Percentiles rank a stretch among this genome's conserved stretches.
Evolutionary conservation across 2,113 vertebrate genomes (phyloP).

Genomic region (Chaetodon auriga): DNA sequence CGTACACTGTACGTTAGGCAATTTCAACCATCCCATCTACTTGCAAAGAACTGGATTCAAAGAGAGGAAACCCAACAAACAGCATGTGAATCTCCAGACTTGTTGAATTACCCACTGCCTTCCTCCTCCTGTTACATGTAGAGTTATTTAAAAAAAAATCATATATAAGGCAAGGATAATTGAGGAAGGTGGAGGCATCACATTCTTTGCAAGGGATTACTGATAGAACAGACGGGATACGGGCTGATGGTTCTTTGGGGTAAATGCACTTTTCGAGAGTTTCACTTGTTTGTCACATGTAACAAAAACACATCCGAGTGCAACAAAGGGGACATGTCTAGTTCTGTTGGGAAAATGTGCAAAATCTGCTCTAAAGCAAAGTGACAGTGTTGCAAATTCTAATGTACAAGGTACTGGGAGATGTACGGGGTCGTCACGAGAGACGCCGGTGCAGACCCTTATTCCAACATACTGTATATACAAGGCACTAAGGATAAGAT

Average conservation of each 20-base stretch:
- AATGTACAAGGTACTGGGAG: constrained; percentile 82
- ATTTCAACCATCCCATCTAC: constrained; percentile 67
- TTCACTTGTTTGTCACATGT: constrained; percentile 66
- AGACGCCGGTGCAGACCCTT: constrained; percentile 91
- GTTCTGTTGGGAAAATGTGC: constrained; percentile 91
- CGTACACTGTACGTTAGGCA: constrained; percentile 71
- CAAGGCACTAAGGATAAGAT: constrained; percentile 99
- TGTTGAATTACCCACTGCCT: constrained; percentile 52
- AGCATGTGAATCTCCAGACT: constrained; percentile 37
- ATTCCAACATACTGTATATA: constrained; percentile 91
- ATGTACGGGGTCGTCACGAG: constrained; percentile 51
- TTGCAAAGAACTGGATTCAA: constrained; percentile 66
- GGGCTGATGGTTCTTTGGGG: constrained; percentile 78
- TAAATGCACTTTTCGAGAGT: constrained; percentile 84
- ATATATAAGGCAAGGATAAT: constrained; percentile 82
- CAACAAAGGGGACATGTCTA: constrained; percentile 87
- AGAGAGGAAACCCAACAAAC: constrained; percentile 56
- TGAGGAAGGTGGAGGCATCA: constrained; percentile 80
- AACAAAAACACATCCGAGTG: constrained; percentile 86
- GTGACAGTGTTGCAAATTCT: constrained; percentile 85
- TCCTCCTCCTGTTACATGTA: constrained; percentile 52
- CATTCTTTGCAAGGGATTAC: constrained; percentile 75
- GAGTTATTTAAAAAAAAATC: constrained; percentile 28
- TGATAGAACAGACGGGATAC: constrained; percentile 54
- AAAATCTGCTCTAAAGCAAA: constrained; percentile 94